Conservation (phyloP, 2,888 invertebrate genomes). For the Slavum lentiscoides region DNA sequence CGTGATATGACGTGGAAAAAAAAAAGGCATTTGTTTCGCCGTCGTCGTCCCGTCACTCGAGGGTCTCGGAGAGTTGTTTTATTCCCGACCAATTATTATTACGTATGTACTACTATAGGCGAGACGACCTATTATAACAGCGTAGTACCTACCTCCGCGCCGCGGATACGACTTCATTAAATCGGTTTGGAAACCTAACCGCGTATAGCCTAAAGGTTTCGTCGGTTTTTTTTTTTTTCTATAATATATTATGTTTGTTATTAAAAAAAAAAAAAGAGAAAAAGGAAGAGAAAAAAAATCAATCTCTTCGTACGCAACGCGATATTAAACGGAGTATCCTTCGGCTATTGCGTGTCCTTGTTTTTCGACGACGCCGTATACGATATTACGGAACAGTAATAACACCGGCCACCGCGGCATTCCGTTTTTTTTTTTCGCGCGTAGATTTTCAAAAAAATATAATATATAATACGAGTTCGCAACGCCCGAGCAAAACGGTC, state of each 20-base stretch:
- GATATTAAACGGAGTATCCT: not conserved
- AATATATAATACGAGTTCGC: too few relatives aligned
- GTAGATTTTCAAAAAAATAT: too few relatives aligned
- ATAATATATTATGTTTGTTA: not conserved
- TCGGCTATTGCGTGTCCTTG: not conserved
- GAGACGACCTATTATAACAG: too few relatives aligned
- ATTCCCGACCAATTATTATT: slow-evolving; percentile 5
- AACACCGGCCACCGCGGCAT: too few relatives aligned
- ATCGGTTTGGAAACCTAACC: not conserved
- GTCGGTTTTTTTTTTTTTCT: not conserved
- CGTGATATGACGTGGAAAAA: not conserved
- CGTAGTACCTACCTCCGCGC: too few relatives aligned
- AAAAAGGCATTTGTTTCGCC: slow-evolving; percentile 25
- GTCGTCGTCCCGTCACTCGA: not conserved
- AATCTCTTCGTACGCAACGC: not conserved
- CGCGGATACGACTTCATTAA: slow-evolving; percentile 31
- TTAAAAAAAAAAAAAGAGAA: not conserved
- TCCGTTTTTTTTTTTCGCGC: too few relatives aligned
- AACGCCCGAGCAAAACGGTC: too few relatives aligned
- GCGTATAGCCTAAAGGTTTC: slow-evolving; percentile 10
- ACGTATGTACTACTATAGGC: too few relatives aligned
- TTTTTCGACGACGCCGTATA: too few relatives aligned
- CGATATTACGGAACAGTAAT: too few relatives aligned
- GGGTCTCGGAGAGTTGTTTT: slow-evolving; percentile 14
- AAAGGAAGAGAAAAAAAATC: not conserved